Evolutionary conservation across 2,888 invertebrate genomes (phyloP).

Genomic region (Eupithecia subumbrata): DNA sequence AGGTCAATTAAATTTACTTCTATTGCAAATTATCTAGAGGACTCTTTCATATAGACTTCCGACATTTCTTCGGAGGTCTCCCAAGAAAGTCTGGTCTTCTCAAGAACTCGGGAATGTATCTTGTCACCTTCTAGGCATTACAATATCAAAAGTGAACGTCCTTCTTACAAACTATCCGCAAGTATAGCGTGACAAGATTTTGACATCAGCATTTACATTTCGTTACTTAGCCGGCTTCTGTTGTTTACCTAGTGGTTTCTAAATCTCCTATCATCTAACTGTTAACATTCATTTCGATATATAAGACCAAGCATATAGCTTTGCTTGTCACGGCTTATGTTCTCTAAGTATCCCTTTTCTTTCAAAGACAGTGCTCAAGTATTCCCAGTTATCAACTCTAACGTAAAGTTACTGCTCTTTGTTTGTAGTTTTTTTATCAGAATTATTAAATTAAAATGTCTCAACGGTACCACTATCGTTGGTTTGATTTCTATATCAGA

Average conservation of each 20-base stretch:
- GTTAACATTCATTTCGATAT: neutral
- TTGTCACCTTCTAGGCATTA: neutral
- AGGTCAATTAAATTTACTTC: neutral
- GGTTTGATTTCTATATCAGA: conserved; percentile 30
- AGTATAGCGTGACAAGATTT: neutral
- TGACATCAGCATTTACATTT: neutral
- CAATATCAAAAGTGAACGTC: neutral
- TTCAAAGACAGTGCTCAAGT: conserved; percentile 6
- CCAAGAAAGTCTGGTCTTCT: neutral
- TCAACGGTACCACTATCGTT: conserved; percentile 46
- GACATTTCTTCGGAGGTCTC: neutral
- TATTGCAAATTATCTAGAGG: neutral
- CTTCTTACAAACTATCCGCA: neutral
- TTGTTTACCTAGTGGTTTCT: neutral
- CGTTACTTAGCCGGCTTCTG: neutral
- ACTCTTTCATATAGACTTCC: neutral
- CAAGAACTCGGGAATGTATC: neutral
- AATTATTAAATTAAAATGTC: conserved; percentile 42
- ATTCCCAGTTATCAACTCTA: conserved; percentile 53
- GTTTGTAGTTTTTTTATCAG: conserved; percentile 53
- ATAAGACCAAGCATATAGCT: neutral
- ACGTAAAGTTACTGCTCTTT: conserved; percentile 55
- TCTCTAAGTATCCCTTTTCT: neutral
- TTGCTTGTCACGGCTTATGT: neutral
- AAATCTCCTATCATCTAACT: neutral